Evolutionary conservation across 2,888 invertebrate genomes (phyloP).

Genomic region (Limulus polyphemus): DNA sequence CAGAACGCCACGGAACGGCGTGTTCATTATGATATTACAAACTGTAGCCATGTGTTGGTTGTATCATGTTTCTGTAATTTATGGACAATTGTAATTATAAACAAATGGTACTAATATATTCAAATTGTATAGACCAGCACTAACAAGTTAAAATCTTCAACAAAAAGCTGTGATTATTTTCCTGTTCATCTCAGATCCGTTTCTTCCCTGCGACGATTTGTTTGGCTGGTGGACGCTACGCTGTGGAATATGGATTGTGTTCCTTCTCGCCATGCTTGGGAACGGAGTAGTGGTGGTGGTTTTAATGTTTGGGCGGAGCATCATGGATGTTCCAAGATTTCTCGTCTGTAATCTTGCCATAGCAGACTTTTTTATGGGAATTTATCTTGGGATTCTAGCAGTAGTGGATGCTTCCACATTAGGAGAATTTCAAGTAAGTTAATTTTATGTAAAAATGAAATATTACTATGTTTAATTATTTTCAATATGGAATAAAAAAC

Average conservation of each 20-base stretch:
- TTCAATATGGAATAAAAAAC: too few species aligned
- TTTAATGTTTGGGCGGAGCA: slow-evolving; percentile 65
- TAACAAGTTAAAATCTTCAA: too few species aligned
- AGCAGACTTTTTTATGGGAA: slow-evolving; percentile 94
- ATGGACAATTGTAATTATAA: too few species aligned
- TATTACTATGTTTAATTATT: too few species aligned
- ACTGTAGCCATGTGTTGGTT: too few species aligned
- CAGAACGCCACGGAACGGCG: too few species aligned
- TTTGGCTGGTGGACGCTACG: slow-evolving; percentile 97
- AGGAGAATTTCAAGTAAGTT: slow-evolving; percentile 64
- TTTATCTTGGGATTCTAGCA: slow-evolving; percentile 81
- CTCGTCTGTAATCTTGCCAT: slow-evolving; percentile 92
- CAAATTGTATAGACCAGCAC: too few species aligned
- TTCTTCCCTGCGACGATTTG: slow-evolving; percentile 85
- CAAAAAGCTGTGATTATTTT: too few species aligned
- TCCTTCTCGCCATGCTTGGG: slow-evolving; percentile 84
- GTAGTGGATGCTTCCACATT: slow-evolving; percentile 91
- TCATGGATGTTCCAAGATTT: slow-evolving; percentile 93
- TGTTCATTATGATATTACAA: too few species aligned
- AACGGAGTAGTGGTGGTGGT: slow-evolving; percentile 94
- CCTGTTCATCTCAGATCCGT: slow-evolving; percentile 52
- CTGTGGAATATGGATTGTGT: slow-evolving; percentile 95
- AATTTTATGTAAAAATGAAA: too few species aligned
- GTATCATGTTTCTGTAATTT: too few species aligned
- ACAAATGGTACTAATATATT: too few species aligned